Conservation (phyloP, 2,888 invertebrate genomes). For the Drosophila mettleri region DNA sequence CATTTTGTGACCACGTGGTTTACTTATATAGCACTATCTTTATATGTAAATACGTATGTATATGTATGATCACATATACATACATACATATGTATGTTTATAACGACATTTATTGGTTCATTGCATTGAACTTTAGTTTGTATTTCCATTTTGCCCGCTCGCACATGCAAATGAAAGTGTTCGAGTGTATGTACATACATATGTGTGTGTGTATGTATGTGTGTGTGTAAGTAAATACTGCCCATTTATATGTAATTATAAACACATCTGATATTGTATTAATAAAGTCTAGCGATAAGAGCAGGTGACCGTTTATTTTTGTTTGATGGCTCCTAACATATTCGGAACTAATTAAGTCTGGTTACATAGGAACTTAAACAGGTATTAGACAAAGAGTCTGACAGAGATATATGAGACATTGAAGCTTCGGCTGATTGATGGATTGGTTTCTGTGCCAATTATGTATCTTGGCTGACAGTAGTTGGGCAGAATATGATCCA, state of each 20-base stretch:
- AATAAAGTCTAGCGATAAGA: constrained; percentile 28
- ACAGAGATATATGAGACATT: constrained; percentile 16
- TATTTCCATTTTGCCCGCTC: neutral
- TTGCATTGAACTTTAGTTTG: neutral
- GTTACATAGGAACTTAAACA: neutral
- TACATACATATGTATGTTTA: neutral
- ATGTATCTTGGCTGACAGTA: neutral
- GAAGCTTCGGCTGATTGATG: constrained; percentile 3
- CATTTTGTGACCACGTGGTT: constrained; percentile 49
- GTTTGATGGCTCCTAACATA: constrained; percentile 23
- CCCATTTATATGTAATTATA: neutral
- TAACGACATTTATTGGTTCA: constrained; percentile 19
- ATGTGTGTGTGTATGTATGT: neutral
- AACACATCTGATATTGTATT: constrained; percentile 5
- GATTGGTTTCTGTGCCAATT: neutral
- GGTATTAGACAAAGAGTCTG: neutral
- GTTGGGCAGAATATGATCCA: neutral
- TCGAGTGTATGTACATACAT: neutral
- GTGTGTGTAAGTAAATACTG: neutral
- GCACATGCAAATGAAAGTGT: neutral
- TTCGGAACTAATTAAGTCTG: constrained; percentile 57
- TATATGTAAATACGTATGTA: neutral
- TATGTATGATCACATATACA: neutral
- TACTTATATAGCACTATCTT: neutral
- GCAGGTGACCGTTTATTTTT: constrained; percentile 7